Conservation (phyloP, 2,113 vertebrate species). For the Varanus komodoensis region DNA sequence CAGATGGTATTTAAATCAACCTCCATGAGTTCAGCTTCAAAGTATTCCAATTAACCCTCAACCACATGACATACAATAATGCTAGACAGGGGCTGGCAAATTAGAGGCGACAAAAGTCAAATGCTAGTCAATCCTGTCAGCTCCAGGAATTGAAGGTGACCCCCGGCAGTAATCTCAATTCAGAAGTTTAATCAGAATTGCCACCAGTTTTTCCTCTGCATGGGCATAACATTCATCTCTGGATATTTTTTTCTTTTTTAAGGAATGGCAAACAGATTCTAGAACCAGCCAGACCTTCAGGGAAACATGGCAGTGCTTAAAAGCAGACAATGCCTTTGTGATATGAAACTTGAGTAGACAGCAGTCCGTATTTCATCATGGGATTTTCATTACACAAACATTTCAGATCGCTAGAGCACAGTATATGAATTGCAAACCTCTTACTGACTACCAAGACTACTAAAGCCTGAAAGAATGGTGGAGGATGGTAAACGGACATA, state of each 20-base stretch:
- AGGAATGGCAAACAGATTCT: slow-evolving; percentile 40
- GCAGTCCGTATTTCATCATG: slow-evolving; percentile 48
- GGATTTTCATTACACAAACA: not conserved
- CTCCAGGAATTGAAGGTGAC: slow-evolving; percentile 31
- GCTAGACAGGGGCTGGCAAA: not conserved
- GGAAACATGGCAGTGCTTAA: slow-evolving; percentile 7
- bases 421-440: slow-evolving; percentile 17
- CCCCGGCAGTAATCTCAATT: slow-evolving; percentile 23
- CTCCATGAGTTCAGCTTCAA: slow-evolving; percentile 50
- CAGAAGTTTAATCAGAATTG: slow-evolving; percentile 19
- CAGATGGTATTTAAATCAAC: slow-evolving; percentile 55
- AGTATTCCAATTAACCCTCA: slow-evolving; percentile 51
- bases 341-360: slow-evolving; percentile 36
- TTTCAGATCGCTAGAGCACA: slow-evolving; percentile 12
- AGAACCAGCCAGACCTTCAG: slow-evolving; percentile 46
- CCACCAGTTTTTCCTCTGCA: slow-evolving; percentile 17
- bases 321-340: slow-evolving; percentile 27
- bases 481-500: not conserved
- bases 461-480: not conserved
- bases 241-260: slow-evolving; percentile 51
- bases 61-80: slow-evolving; percentile 40
- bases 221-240: slow-evolving; percentile 49
- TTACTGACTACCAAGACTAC: slow-evolving; percentile 28
- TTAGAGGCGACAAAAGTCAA: slow-evolving; percentile 19
- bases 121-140: not conserved